Conservation (phyloP, 1,140 invertebrate genomes). For the Onthophagus taurus region DNA sequence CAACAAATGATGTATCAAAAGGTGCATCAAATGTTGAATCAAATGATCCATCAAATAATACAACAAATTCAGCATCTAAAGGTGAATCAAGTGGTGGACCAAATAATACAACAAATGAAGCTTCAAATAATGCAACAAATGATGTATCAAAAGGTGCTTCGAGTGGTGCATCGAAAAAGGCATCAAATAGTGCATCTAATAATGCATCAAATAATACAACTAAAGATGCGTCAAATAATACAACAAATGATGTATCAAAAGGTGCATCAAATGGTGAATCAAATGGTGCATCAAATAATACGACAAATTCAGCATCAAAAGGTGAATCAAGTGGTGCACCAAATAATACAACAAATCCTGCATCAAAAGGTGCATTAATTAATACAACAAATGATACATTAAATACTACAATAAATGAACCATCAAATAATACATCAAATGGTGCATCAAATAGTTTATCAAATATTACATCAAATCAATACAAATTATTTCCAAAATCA, state of each 20-base stretch:
- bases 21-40: neutral
- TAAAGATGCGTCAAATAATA: constrained; percentile 9
- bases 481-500: no score
- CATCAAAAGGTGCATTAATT: no score
- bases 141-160: neutral
- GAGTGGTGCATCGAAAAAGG: neutral
- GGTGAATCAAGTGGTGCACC: no score
- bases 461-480: no score
- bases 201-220: neutral
- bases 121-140: neutral
- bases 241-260: neutral
- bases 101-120: neutral
- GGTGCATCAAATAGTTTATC: no score
- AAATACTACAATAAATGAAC: no score
- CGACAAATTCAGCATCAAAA: no score
- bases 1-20: neutral
- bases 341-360: no score
- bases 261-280: neutral
- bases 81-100: neutral
- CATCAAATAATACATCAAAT: no score
- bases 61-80: neutral
- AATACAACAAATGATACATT: no score
- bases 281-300: no score
- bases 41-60: neutral
- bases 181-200: neutral